These are phyloP conservation scores for Otis tarda DNA, from an alignment of 2,113 vertebrate genomes.

Conservation along the genomic window DNA sequence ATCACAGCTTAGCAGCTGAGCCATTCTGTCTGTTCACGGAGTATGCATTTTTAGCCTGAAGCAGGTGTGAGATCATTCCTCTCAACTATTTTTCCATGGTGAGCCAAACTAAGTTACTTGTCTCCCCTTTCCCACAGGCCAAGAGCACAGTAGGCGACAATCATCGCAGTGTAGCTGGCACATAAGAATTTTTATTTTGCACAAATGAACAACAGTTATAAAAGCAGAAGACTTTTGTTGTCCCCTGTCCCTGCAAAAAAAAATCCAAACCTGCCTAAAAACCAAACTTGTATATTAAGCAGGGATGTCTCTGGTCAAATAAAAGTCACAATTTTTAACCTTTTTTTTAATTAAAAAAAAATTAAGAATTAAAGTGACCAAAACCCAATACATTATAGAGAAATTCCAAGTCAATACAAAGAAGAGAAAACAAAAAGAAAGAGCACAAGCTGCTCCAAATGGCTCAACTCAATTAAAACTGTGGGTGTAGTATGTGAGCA, in stretches of 20 bases:
- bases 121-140: constrained; percentile 29
- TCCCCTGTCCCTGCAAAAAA: background rate
- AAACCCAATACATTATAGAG: background rate
- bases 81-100: background rate
- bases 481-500: background rate
- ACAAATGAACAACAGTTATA: background rate
- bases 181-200: background rate
- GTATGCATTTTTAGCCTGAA: constrained; percentile 41
- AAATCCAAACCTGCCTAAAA: background rate
- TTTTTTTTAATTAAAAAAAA: background rate
- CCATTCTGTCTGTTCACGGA: background rate
- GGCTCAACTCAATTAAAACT: background rate
- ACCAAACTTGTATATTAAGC: background rate
- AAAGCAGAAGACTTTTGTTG: background rate
- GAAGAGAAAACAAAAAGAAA: background rate
- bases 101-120: constrained; percentile 19
- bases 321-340: background rate
- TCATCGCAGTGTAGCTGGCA: constrained; percentile 13
- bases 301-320: background rate
- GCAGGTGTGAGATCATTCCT: constrained; percentile 57
- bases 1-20: constrained; percentile 10
- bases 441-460: background rate
- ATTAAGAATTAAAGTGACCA: background rate
- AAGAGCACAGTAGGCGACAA: constrained; percentile 36
- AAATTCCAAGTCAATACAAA: background rate